Conservation (phyloP, 2,113 vertebrate species). For the Rhombomys opimus region DNA sequence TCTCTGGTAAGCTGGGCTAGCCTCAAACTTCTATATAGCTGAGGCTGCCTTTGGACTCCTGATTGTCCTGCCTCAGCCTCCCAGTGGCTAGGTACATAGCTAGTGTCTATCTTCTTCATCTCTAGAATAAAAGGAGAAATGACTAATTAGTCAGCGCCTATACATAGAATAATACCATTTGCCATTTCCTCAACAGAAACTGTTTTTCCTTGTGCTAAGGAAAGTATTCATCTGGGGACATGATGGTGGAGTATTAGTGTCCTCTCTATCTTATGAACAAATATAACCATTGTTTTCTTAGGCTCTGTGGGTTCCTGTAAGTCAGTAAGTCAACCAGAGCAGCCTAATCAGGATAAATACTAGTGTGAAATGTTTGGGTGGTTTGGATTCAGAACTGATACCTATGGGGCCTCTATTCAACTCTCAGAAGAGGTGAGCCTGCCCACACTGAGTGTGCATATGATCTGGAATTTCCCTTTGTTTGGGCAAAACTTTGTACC, state of each 20-base stretch:
- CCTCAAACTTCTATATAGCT: not conserved
- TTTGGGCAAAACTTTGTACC: slow-evolving; percentile 15
- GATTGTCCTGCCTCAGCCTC: not conserved
- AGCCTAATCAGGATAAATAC: not conserved
- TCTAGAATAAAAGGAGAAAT: slow-evolving; percentile 29
- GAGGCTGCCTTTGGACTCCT: not conserved
- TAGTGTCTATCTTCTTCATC: not conserved
- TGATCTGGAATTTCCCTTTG: slow-evolving; percentile 18
- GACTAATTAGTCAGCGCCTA: not conserved
- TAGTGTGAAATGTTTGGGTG: not conserved
- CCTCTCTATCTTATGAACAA: not conserved
- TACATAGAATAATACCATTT: slow-evolving; percentile 19
- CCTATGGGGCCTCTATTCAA: not conserved
- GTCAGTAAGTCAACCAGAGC: not conserved
- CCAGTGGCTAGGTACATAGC: not conserved
- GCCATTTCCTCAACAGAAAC: not conserved
- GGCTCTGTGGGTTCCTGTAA: not conserved
- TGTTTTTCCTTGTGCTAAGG: slow-evolving; percentile 6
- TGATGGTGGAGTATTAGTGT: not conserved
- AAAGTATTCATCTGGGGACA: not conserved
- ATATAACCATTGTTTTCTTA: not conserved
- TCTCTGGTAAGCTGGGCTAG: not conserved
- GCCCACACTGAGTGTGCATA: not conserved
- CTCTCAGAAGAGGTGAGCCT: not conserved
- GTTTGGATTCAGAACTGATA: slow-evolving; percentile 28